Evolutionary conservation across 2,113 vertebrate species (phyloP).

Genomic region (Calypte anna): DNA sequence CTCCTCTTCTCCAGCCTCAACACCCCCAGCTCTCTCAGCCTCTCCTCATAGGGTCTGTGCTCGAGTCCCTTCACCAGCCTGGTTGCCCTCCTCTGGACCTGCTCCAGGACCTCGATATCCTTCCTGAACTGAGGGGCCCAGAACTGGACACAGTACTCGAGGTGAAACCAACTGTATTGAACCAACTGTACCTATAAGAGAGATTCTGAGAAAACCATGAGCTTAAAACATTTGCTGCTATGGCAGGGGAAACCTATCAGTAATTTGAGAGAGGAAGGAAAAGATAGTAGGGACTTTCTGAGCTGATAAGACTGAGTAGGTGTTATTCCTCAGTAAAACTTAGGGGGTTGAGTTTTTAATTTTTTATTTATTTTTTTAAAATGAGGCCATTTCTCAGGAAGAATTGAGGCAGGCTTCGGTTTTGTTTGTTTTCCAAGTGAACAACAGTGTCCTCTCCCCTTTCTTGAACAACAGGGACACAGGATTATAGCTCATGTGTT

Average conservation of each 20-base stretch:
- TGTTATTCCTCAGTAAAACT: not conserved
- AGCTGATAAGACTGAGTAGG: not conserved
- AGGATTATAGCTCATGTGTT: not conserved
- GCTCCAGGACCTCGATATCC: too few relatives aligned
- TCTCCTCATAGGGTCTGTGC: too few relatives aligned
- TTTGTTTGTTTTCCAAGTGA: not conserved
- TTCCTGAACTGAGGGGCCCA: too few relatives aligned
- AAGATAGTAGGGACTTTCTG: constrained; percentile 10
- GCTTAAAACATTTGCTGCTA: not conserved
- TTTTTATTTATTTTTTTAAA: not conserved
- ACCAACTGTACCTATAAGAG: not conserved
- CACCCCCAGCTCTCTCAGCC: too few relatives aligned
- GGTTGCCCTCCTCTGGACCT: too few relatives aligned
- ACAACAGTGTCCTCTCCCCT: not conserved
- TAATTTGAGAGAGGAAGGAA: constrained; percentile 45
- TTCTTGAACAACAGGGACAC: not conserved
- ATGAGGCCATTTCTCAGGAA: not conserved
- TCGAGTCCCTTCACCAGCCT: too few relatives aligned
- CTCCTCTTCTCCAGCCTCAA: too few relatives aligned
- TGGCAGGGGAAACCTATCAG: not conserved
- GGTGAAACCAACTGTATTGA: not conserved
- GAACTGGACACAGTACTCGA: too few relatives aligned
- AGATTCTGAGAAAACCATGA: not conserved
- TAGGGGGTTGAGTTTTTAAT: not conserved
- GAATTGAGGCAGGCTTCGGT: not conserved